Conservation (phyloP, 1,140 invertebrate species). For the Drosophila tropicalis region DNA sequence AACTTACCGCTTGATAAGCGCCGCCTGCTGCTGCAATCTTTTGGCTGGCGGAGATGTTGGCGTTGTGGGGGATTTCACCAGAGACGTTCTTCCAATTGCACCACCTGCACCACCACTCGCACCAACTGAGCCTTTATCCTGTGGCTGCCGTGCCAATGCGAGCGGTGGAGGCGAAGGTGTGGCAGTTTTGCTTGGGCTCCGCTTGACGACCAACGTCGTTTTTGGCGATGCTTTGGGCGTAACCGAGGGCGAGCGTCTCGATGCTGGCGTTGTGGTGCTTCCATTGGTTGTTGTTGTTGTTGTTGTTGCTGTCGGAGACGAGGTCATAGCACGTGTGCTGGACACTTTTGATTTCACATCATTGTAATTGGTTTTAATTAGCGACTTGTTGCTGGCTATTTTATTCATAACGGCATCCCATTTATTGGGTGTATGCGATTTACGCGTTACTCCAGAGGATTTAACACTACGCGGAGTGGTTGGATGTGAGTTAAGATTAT, state of each 20-base stretch:
- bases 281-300: background rate
- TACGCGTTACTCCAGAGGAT: constrained; percentile 60
- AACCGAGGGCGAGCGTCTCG: constrained; percentile 52
- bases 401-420: constrained; percentile 93
- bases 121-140: constrained; percentile 77
- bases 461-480: constrained; percentile 60
- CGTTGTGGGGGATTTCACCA: constrained; percentile 56
- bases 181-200: constrained; percentile 39
- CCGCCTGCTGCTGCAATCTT: constrained; percentile 58
- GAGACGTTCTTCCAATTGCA: constrained; percentile 23
- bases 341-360: constrained; percentile 92
- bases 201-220: constrained; percentile 37
- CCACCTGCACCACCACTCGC: constrained; percentile 33
- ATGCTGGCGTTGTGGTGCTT: constrained; percentile 20
- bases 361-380: constrained; percentile 89
- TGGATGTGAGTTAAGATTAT: constrained; percentile 12
- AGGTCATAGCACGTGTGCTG: constrained; percentile 69
- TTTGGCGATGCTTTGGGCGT: constrained; percentile 47
- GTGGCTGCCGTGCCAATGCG: constrained; percentile 67
- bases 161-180: constrained; percentile 42
- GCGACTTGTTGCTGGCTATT: constrained; percentile 88
- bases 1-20: constrained; percentile 65
- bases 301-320: background rate
- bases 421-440: constrained; percentile 83
- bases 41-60: constrained; percentile 61